A percentile compares a stretch with the other conserved stretches of the same genome.
Evolutionary conservation across 2,113 vertebrate genomes (phyloP).

Genomic region (Sinocyclocheilus anshuiensis): DNA sequence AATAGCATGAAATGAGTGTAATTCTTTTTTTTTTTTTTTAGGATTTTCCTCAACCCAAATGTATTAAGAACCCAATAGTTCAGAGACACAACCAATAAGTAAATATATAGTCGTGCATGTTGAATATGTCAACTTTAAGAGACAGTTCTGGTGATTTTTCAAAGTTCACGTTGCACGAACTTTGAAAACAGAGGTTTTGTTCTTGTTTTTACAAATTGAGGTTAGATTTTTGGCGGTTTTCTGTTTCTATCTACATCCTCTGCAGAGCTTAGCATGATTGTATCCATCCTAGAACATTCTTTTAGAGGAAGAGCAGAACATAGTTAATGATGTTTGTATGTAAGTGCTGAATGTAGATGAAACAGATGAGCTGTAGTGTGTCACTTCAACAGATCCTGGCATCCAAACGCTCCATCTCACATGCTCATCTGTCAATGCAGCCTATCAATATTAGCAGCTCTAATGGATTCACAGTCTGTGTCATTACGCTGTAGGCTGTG

Average conservation of each 20-base stretch:
- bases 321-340: not conserved
- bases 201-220: no score
- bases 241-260: not conserved
- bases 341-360: not conserved
- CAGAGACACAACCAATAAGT: no score
- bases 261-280: not conserved
- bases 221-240: not conserved
- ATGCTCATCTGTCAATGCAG: slow-evolving; percentile 16
- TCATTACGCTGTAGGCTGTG: slow-evolving; percentile 8
- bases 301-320: not conserved
- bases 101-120: not conserved
- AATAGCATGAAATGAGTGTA: no score
- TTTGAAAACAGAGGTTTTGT: no score
- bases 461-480: slow-evolving; percentile 26
- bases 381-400: slow-evolving; percentile 1
- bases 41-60: no score
- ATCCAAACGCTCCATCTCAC: not conserved
- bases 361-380: not conserved
- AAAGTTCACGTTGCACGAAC: not conserved
- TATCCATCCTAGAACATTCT: not conserved
- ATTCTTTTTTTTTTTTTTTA: no score
- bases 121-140: not conserved
- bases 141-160: not conserved
- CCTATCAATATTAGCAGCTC: slow-evolving; percentile 23
- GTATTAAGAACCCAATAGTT: no score